Evolutionary conservation across 2,113 vertebrate species (phyloP), one percentile per base, ranked within the genome.

Genomic region (Catharus bicknelli): DNA sequence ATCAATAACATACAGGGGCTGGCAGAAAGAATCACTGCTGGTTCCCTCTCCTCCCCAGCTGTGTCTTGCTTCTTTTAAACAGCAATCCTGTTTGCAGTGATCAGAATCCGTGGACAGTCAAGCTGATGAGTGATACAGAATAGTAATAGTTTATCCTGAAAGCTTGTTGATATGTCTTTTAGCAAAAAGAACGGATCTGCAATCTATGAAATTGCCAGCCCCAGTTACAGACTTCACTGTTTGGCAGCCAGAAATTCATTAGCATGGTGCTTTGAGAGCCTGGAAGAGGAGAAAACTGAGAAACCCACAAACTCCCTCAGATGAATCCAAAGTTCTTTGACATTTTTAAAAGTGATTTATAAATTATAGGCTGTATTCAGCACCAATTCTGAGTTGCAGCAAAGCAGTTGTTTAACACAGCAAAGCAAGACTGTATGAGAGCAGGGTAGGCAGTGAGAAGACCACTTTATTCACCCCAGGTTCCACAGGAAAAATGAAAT

Each of bases 161-260:
- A 73, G 50, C 38, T 54, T 82, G 69, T 61, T 87, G 75, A 76
- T 86, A 40, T 7, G 17, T 38, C 30, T 55, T 89, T 76, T 57
- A 86, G 75, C 5, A 17, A 85, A 93, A 93, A 51, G 32, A 79
- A 87, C 69, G n/a, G 59, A 57, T 66, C 73, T 96, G 87, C 47
- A 94, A 80, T 72, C 55, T 63, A 53, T 66, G 75, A 74, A 70
- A 50, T 55, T 85, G 55, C 27, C 84, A 72, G 63, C 58, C 78
- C 32, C 29, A 79, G 32, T 82, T 87, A 83, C 75, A 94, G 78
- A 21, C 51, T 70, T 88, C 55, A 38, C 40, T 1, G 0, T 83
- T 85, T 91, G 85, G 85, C 87, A 83, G 72, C 72, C 79, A 83
- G 81, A 73, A 95, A 91, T 78, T 83, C 89, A 91, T 89, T 90